Evolutionary conservation across 1,140 invertebrate species (phyloP).

Genomic region (Cecropterus lyciades): DNA sequence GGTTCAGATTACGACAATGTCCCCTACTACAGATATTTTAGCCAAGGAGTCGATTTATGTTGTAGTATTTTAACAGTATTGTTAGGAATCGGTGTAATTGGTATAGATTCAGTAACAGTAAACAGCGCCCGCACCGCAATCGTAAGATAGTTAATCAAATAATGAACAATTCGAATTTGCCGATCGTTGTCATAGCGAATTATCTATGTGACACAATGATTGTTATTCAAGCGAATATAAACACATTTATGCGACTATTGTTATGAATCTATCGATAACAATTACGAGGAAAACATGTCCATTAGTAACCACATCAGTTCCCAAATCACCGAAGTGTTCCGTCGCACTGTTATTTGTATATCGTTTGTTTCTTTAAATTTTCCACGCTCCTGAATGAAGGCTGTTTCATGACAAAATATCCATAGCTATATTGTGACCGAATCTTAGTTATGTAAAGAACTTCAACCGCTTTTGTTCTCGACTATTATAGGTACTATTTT

Average conservation of each 20-base stretch:
- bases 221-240: conserved; percentile 3
- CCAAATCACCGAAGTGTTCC: not conserved
- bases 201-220: not conserved
- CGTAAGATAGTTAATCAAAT: not conserved
- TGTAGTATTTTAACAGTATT: too few relatives aligned
- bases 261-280: not conserved
- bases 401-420: not conserved
- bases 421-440: not conserved
- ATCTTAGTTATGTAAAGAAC: too few relatives aligned
- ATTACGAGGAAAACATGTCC: not conserved
- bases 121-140: too few relatives aligned
- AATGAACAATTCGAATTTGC: conserved; percentile 5
- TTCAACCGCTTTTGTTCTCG: too few relatives aligned
- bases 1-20: too few relatives aligned
- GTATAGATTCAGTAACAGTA: too few relatives aligned
- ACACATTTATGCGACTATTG: conserved; percentile 8
- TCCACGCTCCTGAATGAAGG: not conserved
- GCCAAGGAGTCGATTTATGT: too few relatives aligned
- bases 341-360: not conserved
- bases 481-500: too few relatives aligned
- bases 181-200: not conserved
- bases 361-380: not conserved
- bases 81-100: too few relatives aligned
- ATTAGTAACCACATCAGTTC: conserved; percentile 10
- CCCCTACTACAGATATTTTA: too few relatives aligned